Percentiles rank a stretch among this genome's conserved stretches.
phyloP scores from a whole-genome alignment of 2,797 vertebrate species.

The Trematomus bernacchii region DNA sequence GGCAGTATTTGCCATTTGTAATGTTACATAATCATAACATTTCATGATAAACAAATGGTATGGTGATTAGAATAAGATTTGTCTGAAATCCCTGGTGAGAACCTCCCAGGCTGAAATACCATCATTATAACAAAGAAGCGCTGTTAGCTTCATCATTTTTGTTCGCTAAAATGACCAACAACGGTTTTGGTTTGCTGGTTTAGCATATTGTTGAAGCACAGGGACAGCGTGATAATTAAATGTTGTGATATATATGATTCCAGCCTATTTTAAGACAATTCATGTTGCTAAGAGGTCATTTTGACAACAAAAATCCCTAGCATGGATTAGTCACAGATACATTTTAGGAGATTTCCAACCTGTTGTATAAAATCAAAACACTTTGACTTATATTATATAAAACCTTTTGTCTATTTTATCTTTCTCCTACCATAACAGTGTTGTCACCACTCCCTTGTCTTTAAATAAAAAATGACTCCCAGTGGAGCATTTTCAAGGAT shows the following conservation, averaged over 20 bases:
- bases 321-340: background rate
- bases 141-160: too few species aligned
- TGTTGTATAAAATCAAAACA: slow-evolving; percentile 11
- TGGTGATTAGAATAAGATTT: background rate
- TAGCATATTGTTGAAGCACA: too few species aligned
- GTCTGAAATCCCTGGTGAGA: too few species aligned
- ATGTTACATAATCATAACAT: slow-evolving; percentile 27
- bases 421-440: slow-evolving; percentile 19
- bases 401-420: slow-evolving; percentile 14
- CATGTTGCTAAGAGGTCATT: too few species aligned
- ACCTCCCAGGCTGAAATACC: too few species aligned
- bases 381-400: background rate
- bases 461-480: slow-evolving; percentile 46
- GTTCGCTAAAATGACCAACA: too few species aligned
- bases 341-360: slow-evolving; percentile 21
- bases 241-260: too few species aligned
- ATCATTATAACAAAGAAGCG: too few species aligned
- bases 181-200: too few species aligned
- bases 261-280: too few species aligned
- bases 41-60: slow-evolving; percentile 9
- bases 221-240: too few species aligned
- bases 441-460: slow-evolving; percentile 54
- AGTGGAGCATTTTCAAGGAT: slow-evolving; percentile 60
- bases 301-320: background rate
- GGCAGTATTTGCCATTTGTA: slow-evolving; percentile 2